A percentile compares a stretch with the other conserved stretches of the same genome.
Evolutionary conservation across 2,797 vertebrate species (phyloP).

Genomic region (Gorsachius magnificus): DNA sequence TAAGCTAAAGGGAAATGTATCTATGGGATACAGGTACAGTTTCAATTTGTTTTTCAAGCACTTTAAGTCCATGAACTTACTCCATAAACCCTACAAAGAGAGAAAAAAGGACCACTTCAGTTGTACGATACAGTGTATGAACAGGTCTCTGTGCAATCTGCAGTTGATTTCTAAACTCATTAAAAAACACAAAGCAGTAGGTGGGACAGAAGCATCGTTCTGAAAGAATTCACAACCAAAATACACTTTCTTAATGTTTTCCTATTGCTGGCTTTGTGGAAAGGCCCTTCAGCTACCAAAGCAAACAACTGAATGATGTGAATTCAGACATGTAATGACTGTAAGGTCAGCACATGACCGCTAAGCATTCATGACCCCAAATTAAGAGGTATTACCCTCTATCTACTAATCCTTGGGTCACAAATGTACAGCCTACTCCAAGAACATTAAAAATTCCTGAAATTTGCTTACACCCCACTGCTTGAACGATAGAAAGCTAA

Average conservation of each 20-base stretch:
- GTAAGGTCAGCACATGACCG: constrained; percentile 51
- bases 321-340: constrained; percentile 60
- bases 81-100: background rate
- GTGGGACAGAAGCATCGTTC: background rate
- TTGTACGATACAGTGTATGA: accelerated
- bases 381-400: constrained; percentile 66
- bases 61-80: background rate
- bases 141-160: background rate
- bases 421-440: constrained; percentile 50
- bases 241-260: background rate
- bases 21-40: background rate
- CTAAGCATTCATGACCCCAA: constrained; percentile 59
- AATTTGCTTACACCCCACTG: constrained; percentile 64
- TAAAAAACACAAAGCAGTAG: background rate
- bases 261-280: constrained; percentile 19
- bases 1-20: background rate
- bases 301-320: constrained; percentile 50
- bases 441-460: constrained; percentile 66
- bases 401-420: constrained; percentile 66
- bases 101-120: background rate
- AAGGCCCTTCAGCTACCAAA: constrained; percentile 23
- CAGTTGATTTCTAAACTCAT: background rate
- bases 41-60: background rate
- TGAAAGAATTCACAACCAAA: constrained; percentile 5
- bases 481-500: constrained; percentile 54